Evolutionary conservation across 2,888 invertebrate genomes (phyloP).

Genomic region (Elegia similella): DNA sequence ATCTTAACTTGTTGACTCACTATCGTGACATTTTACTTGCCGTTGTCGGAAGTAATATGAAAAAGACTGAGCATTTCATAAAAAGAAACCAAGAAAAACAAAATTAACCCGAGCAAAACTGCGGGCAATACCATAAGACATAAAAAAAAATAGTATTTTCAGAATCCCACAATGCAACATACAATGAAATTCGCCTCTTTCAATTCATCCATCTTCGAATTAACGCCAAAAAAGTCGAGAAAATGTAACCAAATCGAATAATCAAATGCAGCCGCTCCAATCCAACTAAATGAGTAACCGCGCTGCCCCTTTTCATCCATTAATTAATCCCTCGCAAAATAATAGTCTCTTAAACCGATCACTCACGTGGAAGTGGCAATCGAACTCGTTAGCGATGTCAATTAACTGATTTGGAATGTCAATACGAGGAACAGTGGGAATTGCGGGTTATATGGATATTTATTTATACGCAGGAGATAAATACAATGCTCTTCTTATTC

Average conservation of each 20-base stretch:
- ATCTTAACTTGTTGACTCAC: too few relatives aligned
- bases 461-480: background rate
- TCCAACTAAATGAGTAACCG: slow-evolving; percentile 62
- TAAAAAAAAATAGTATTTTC: too few relatives aligned
- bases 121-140: too few relatives aligned
- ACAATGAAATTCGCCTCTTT: background rate
- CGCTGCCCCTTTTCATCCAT: slow-evolving; percentile 68
- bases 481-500: too few relatives aligned
- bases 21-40: too few relatives aligned
- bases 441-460: background rate
- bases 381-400: slow-evolving; percentile 56
- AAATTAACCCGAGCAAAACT: too few relatives aligned
- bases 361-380: slow-evolving; percentile 61
- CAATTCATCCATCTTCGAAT: background rate
- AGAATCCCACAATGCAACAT: too few relatives aligned
- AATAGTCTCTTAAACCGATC: slow-evolving; percentile 69
- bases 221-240: slow-evolving; percentile 27
- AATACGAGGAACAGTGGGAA: slow-evolving; percentile 9
- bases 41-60: too few relatives aligned
- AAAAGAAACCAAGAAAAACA: too few relatives aligned
- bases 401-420: slow-evolving; percentile 37
- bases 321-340: slow-evolving; percentile 72
- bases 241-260: slow-evolving; percentile 51
- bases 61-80: too few relatives aligned
- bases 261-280: slow-evolving; percentile 50